Conservation (phyloP, 2,888 invertebrate species). For the Ctenicera cuprea region DNA sequence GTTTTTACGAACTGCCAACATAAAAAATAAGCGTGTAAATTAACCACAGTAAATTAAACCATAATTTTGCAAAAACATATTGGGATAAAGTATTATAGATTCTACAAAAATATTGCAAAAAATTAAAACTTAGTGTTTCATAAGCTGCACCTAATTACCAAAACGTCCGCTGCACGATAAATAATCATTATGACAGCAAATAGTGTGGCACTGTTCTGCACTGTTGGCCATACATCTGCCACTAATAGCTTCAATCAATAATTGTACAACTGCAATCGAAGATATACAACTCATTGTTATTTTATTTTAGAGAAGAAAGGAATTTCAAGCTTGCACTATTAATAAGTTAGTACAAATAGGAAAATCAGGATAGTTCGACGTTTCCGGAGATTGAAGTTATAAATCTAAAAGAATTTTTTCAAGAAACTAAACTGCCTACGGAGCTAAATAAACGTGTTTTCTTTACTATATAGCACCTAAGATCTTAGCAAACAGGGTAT, state of each 20-base stretch:
- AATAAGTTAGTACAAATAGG: conserved; percentile 32
- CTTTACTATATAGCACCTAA: conserved; percentile 50
- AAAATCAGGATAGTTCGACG: conserved; percentile 30
- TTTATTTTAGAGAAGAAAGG: conserved; percentile 8
- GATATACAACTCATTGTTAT: conserved; percentile 1
- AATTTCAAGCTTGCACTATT: conserved; percentile 23
- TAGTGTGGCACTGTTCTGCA: no score
- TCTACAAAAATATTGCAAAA: no score
- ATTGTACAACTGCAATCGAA: background rate
- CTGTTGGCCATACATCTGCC: no score
- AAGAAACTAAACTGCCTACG: conserved; percentile 59
- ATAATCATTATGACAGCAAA: background rate
- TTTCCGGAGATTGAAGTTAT: conserved; percentile 37
- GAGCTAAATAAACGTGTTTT: conserved; percentile 66
- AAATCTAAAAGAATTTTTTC: conserved; percentile 37
- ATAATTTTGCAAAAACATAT: no score
- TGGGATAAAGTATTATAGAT: no score
- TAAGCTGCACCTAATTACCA: no score
- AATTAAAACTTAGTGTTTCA: no score
- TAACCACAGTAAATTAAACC: no score
- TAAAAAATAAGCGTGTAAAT: no score
- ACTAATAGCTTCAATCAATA: conserved; percentile 12
- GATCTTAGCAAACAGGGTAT: conserved; percentile 54
- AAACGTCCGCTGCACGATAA: background rate
- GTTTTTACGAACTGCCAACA: no score